Conservation (phyloP, 2,888 invertebrate genomes). For the Drosophila parthenogenetica region DNA sequence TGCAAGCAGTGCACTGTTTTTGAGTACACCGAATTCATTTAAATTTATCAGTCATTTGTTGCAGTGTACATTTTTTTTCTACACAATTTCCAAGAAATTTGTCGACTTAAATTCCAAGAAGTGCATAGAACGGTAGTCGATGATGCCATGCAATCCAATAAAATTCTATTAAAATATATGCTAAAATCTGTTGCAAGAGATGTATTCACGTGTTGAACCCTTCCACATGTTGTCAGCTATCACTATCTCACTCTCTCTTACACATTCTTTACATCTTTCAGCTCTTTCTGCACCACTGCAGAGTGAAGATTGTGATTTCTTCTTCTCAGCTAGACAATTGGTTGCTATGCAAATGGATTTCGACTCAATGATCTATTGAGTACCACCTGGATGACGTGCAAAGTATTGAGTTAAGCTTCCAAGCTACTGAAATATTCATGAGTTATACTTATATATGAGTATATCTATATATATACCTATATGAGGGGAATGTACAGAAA, state of each 20-base stretch:
- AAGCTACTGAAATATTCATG: slow-evolving; percentile 70
- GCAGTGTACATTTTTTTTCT: background rate
- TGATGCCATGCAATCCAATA: slow-evolving; percentile 38
- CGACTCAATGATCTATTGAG: slow-evolving; percentile 41
- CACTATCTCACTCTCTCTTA: background rate
- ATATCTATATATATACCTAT: background rate
- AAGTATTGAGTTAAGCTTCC: slow-evolving; percentile 26
- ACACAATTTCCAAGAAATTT: slow-evolving; percentile 6
- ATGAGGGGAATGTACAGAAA: slow-evolving; percentile 49
- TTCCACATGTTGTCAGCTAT: slow-evolving; percentile 38
- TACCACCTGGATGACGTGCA: slow-evolving; percentile 63
- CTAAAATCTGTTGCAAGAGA: slow-evolving; percentile 55
- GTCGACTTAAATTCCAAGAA: slow-evolving; percentile 31
- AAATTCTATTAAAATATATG: slow-evolving; percentile 64
- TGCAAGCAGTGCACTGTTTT: background rate
- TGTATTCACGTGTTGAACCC: slow-evolving; percentile 63
- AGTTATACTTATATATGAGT: slow-evolving; percentile 19
- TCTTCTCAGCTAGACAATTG: slow-evolving; percentile 32
- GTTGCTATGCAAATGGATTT: slow-evolving; percentile 51
- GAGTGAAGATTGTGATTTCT: slow-evolving; percentile 19
- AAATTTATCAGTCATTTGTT: background rate
- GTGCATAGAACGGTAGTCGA: slow-evolving; percentile 61
- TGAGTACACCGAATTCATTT: background rate
- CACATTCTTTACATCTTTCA: background rate
- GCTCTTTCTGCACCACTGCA: background rate